Base-by-base conservation (phyloP, 2,113 vertebrate species). In the Plectropomus leopardus region DNA sequence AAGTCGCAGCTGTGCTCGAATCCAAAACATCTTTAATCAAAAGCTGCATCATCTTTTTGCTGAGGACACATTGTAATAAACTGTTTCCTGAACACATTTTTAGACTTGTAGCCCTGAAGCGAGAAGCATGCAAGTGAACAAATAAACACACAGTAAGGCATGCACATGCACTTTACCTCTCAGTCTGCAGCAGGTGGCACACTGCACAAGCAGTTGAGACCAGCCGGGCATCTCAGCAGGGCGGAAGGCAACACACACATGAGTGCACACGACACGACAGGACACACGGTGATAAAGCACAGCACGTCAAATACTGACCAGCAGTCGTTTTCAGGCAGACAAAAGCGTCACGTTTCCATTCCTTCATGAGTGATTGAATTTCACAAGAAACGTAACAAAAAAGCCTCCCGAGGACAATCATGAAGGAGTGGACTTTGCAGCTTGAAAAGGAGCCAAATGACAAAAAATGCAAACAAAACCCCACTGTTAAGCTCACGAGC, bases 91-190 rank as follows among this genome's bases (percentile, higher is more conserved):
- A 61, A 63, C 80, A 71, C 75, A 66, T 73, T 68, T 73, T 68
- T 15, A 42, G 28, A 86, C 61, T 57, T 26, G 53, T 55, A 66
- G 77, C 80, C 84, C 47, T 48, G 40, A 76, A 85, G 89, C 89
- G 47, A 55, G 65, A 90, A 55, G 79, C 83, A 90, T 89, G 91
- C 87, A 88, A 50, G 57, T 42, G 17, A 79, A 86, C 78, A 80
- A 48, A 76, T 32, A 81, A 68, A 84, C 61, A 87, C 73, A 84
- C 45, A 65, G 4, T 4, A 10, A 42, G 15, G 64, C 89, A 90
- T 65, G 86, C 89, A 78, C 89, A 82, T 80, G 81, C 84, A 88
- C 82, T 83, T 94, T 95, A 95, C 94, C 94, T 95, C 88, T 83
- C 15, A 63, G 71, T 86, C 51, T 80, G 79, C 86, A 85, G 93